These are phyloP conservation scores for Rhinella marina DNA, from an alignment of 2,797 vertebrate species.

Conservation along the genomic window DNA sequence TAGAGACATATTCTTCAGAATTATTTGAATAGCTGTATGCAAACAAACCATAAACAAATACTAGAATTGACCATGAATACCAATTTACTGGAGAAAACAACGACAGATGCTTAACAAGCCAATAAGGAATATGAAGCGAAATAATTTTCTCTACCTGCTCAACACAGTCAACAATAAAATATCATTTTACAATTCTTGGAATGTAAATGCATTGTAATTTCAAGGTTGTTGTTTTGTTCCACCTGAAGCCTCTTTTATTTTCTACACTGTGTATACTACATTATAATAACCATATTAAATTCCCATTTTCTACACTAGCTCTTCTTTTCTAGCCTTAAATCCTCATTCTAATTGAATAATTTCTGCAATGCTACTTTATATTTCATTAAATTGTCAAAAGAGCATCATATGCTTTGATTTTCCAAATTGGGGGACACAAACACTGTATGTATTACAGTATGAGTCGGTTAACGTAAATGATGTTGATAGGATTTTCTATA, in stretches of 20 bases:
- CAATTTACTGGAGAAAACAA: constrained; percentile 56
- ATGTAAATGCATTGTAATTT: constrained; percentile 55
- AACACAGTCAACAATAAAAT: constrained; percentile 51
- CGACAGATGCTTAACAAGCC: constrained; percentile 61
- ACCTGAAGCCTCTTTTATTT: constrained; percentile 53
- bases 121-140: constrained; percentile 51
- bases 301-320: constrained; percentile 31
- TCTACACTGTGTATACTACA: constrained; percentile 22
- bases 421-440: background rate
- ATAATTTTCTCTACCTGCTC: constrained; percentile 59
- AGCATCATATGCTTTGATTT: constrained; percentile 26
- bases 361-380: constrained; percentile 30
- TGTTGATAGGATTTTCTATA: background rate
- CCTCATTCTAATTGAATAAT: constrained; percentile 27
- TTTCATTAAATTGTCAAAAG: constrained; percentile 24
- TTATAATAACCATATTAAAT: constrained; percentile 50
- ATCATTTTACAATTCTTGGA: constrained; percentile 54
- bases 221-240: constrained; percentile 56
- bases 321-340: constrained; percentile 34
- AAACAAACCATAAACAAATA: constrained; percentile 59
- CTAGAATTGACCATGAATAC: constrained; percentile 58
- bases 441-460: background rate
- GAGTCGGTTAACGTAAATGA: constrained; percentile 24
- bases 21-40: constrained; percentile 60
- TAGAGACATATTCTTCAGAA: constrained; percentile 51